phyloP scores from a whole-genome alignment of 2,888 invertebrate species.

The Himalopsyche tibetana region DNA sequence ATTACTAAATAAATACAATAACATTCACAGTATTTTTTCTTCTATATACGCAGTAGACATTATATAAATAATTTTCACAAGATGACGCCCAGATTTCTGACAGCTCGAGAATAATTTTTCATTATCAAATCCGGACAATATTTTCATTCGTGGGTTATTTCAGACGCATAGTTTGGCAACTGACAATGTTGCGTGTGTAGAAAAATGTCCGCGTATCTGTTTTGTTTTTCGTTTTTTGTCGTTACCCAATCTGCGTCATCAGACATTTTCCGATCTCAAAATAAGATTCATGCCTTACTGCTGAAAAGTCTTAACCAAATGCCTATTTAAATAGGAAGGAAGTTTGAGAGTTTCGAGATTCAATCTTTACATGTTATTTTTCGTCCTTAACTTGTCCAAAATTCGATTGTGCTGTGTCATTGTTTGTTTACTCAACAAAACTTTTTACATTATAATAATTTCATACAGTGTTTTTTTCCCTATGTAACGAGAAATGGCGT shows the following conservation, averaged over 20 bases:
- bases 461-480: too few relatives aligned
- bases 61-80: not conserved
- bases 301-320: not conserved
- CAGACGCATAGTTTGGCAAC: constrained; percentile 18
- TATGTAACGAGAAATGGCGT: too few relatives aligned
- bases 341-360: too few relatives aligned
- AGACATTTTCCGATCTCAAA: not conserved
- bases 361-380: too few relatives aligned
- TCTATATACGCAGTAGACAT: not conserved
- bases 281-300: not conserved
- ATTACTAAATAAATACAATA: too few relatives aligned
- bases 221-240: constrained; percentile 7
- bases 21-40: too few relatives aligned
- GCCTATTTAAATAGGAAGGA: too few relatives aligned
- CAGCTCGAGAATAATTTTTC: constrained; percentile 32
- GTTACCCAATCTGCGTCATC: not conserved
- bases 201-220: not conserved
- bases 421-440: too few relatives aligned
- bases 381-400: too few relatives aligned
- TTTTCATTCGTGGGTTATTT: constrained; percentile 17
- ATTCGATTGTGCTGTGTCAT: too few relatives aligned
- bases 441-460: too few relatives aligned
- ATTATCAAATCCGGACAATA: constrained; percentile 29
- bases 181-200: constrained; percentile 17
- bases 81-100: not conserved